These are phyloP conservation scores for Pristionchus arcanus DNA, from an alignment of 2,888 invertebrate species.

Conservation along the genomic window DNA sequence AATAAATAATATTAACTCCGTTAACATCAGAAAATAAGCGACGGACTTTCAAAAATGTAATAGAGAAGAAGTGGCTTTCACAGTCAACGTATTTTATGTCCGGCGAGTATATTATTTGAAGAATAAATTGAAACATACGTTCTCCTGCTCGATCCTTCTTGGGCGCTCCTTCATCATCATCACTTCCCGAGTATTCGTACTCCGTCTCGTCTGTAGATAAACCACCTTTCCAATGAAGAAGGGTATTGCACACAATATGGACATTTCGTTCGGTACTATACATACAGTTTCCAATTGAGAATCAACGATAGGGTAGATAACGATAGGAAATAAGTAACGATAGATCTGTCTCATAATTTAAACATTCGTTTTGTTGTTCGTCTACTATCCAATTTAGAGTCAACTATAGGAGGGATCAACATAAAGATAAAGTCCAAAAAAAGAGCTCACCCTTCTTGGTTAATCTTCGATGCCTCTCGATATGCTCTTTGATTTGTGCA, in stretches of 20 bases:
- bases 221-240: slow-evolving; percentile 37
- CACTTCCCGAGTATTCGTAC: slow-evolving; percentile 93
- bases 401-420: too few relatives aligned
- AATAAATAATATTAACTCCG: too few relatives aligned
- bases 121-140: background rate
- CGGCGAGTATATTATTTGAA: background rate
- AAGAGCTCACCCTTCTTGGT: slow-evolving; percentile 80
- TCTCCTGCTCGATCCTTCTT: slow-evolving; percentile 85
- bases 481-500: slow-evolving; percentile 98
- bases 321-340: too few relatives aligned
- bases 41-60: too few relatives aligned
- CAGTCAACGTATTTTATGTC: too few relatives aligned
- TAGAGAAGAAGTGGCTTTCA: too few relatives aligned
- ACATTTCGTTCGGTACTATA: background rate
- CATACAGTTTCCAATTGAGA: too few relatives aligned
- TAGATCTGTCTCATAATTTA: too few relatives aligned
- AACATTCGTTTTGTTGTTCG: too few relatives aligned
- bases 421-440: background rate
- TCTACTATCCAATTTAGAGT: too few relatives aligned
- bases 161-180: slow-evolving; percentile 95
- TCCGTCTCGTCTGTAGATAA: slow-evolving; percentile 85
- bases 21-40: too few relatives aligned
- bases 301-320: too few relatives aligned
- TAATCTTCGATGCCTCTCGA: slow-evolving; percentile 86
- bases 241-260: background rate